Base-by-base conservation (phyloP, 2,888 invertebrate genomes). In the Erannis defoliaria region DNA sequence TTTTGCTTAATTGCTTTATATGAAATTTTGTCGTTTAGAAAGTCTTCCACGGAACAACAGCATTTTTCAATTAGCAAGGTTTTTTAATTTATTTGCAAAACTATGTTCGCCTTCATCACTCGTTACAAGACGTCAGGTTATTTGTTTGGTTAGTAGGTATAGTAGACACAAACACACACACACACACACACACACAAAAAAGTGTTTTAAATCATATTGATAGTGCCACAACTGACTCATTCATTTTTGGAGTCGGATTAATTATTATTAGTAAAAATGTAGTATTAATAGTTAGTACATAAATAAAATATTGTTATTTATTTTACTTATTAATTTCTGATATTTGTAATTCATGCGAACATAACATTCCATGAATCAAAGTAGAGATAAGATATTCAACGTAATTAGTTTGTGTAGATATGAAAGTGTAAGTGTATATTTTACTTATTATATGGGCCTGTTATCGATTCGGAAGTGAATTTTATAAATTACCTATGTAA, bases 281-380 rank as follows among this genome's bases (percentile, higher is more conserved):
- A 29, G 9, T 45, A n/a, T 45, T 45, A 16, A 9, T 45, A 48
- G 16, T 45, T 8, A n/a, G n/a, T 23, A 23, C 9, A 2, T 23
- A n/a, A 12, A 23, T n/a, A 23, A 45, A 45, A 45, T 1, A 29
- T 16, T 29, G 16, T 45, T 45, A 16, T 29, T 42, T 42, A 29
- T 46, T 43, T 42, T 21, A 29, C 29, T 46, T 46, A 46, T 19
- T 19, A 19, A 46, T 19, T 33, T 33, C 29, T 19, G 46, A 46
- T 46, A 46, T 46, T 33, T 56, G 53, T 56, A 31, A 57, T 49
- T 57, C 55, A 18, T 58, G 31, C 14, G 53, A 37, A 51, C 48
- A 51, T 23, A 35, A 51, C 55, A 51, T 35, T 38, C 40, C 46
- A 46, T 46, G 31, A 31, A 46, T 5, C 10, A 31, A 31, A 33